Conservation (phyloP, 2,888 invertebrate genomes). For the Boloria euphrosyne region DNA sequence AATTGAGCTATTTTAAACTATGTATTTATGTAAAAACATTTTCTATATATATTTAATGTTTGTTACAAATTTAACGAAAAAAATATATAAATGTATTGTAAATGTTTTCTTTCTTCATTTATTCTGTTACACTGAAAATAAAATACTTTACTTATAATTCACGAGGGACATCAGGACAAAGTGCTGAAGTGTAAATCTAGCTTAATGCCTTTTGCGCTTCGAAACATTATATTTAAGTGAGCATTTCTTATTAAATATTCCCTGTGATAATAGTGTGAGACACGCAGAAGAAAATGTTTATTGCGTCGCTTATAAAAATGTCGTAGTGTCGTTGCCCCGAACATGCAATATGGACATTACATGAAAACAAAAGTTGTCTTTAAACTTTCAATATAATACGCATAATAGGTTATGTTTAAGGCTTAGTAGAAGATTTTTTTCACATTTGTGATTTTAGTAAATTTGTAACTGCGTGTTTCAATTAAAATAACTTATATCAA, state of each 20-base stretch:
- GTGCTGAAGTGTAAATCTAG: constrained; percentile 16
- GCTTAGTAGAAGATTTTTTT: neutral
- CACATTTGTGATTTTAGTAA: neutral
- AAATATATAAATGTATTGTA: too few species aligned
- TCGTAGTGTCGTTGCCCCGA: constrained; percentile 42
- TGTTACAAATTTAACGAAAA: too few species aligned
- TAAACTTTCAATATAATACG: constrained; percentile 24
- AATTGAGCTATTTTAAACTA: too few species aligned
- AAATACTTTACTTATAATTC: neutral
- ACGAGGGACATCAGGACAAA: neutral
- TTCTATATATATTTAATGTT: too few species aligned
- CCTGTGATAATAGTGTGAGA: constrained; percentile 47
- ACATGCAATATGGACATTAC: constrained; percentile 57
- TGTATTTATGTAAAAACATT: too few species aligned
- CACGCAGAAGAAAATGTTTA: constrained; percentile 52
- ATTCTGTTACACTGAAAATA: neutral
- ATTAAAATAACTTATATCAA: neutral
- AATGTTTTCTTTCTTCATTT: too few species aligned
- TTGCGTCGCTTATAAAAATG: constrained; percentile 37
- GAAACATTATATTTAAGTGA: constrained; percentile 39
- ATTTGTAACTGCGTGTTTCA: neutral
- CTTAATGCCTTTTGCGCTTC: constrained; percentile 16
- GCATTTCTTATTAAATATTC: constrained; percentile 46
- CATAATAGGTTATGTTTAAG: neutral
- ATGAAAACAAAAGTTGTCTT: constrained; percentile 45